Evolutionary conservation across 35 echinoderm and acorn worm species (phyloP).

Genomic region (Lytechinus pictus): DNA sequence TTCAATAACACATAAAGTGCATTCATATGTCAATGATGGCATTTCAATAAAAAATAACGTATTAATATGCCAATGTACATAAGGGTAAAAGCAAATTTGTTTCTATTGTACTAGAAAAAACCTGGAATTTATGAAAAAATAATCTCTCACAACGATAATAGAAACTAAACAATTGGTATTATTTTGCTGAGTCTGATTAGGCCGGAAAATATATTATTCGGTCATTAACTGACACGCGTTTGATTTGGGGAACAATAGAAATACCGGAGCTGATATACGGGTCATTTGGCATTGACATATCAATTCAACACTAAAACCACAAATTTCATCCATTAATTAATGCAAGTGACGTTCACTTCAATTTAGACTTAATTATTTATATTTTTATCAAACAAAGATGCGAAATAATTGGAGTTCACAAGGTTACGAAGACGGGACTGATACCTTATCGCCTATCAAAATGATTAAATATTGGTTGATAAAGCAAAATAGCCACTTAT

Average conservation of each 20-base stretch:
- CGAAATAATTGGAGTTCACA: not conserved
- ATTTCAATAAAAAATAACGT: too few species aligned
- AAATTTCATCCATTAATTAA: not conserved
- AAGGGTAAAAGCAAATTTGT: too few species aligned
- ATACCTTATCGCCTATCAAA: not conserved
- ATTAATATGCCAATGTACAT: too few species aligned
- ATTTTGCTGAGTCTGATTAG: not conserved
- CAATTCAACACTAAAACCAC: not conserved
- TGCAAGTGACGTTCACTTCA: not conserved
- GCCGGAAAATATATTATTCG: not conserved
- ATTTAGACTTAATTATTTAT: not conserved
- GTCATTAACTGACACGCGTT: constrained; percentile 17
- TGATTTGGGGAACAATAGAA: not conserved
- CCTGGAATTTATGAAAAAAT: too few species aligned
- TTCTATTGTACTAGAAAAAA: too few species aligned
- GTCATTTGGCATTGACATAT: not conserved
- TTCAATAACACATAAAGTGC: too few species aligned
- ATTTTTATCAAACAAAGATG: too few species aligned
- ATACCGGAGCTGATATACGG: not conserved
- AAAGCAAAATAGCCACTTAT: not conserved
- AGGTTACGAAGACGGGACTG: not conserved
- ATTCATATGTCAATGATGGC: too few species aligned
- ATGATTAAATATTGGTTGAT: not conserved
- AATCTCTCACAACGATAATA: not conserved
- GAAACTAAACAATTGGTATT: not conserved